Base-by-base conservation (phyloP, 2,113 vertebrate genomes). In the Daboia siamensis region DNA sequence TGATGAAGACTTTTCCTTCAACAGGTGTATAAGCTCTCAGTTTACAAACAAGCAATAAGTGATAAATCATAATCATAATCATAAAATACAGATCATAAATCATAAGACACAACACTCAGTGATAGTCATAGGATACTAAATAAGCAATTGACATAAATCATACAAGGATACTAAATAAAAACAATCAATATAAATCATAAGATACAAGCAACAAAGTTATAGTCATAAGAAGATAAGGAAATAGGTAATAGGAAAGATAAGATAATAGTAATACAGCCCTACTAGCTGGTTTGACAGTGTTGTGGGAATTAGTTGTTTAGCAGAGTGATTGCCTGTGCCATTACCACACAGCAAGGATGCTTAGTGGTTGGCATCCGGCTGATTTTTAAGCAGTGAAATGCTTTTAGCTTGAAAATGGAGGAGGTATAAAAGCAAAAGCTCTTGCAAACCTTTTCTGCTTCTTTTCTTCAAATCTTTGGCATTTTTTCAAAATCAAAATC, bases 381-480 rank as follows among this genome's bases (percentile, higher is more conserved):
- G 39, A 29, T 5, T 86, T 5, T 13, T n/a, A 80, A 48, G 20
- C 33, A 54, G 20, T 13, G 46, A 86, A 48, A 5, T 64, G 59
- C 33, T 87, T 44, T 91, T 52, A 91, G 57, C 21, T 95, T 91
- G 59, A 91, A 90, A 87, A 24, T 80, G 33, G 74, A 44, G 8
- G 61, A 93, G 86, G 89, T 90, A 87, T 54, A 48, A 52, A 54
- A 94, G 56, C 93, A 91, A 94, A 90, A 94, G 92, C 96, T 92
- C 93, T 93, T 92, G 86, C 89, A 91, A 94, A 13, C 88, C 88
- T 94, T 12, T 24, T 3, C 0, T 91, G 94, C 91, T 93, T 90
- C 89, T 93, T 95, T 95, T 95, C 89, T 84, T 95, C 91, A 93
- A 89, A 95, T 92, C 12, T 90, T 93, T 97, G 94, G 94, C 93